phyloP scores from a whole-genome alignment of 2,888 invertebrate species.

The Diaprepes abbreviatus region DNA sequence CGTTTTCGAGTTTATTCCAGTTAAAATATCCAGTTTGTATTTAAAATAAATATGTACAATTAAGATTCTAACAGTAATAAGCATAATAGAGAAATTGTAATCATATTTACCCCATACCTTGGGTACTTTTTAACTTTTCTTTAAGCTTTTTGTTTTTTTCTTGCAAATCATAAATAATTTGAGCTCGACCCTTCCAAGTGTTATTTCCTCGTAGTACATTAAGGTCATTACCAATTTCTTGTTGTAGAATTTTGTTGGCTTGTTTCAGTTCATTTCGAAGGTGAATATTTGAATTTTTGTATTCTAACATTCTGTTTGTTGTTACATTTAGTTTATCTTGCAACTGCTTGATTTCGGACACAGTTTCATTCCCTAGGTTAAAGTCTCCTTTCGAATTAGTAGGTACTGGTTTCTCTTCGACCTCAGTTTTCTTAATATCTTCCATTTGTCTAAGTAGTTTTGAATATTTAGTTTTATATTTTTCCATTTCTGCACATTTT shows the following conservation, averaged over 20 bases:
- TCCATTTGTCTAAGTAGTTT: constrained; percentile 70
- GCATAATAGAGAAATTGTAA: no score
- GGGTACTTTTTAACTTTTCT: constrained; percentile 70
- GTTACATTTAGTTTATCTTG: constrained; percentile 74
- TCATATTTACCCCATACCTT: no score
- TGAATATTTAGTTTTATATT: constrained; percentile 73
- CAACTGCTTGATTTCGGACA: constrained; percentile 72
- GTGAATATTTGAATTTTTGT: constrained; percentile 77
- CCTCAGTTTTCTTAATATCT: constrained; percentile 61
- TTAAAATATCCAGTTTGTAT: no score
- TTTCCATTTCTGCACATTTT: constrained; percentile 74
- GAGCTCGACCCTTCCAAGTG: constrained; percentile 84
- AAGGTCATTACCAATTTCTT: constrained; percentile 82
- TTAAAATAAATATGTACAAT: no score
- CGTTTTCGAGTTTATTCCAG: no score
- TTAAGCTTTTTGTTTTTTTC: constrained; percentile 78
- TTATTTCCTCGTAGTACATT: constrained; percentile 74
- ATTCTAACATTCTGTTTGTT: constrained; percentile 77
- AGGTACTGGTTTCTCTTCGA: background rate
- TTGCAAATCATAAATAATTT: constrained; percentile 79
- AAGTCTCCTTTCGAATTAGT: constrained; percentile 29
- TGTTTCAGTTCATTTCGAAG: constrained; percentile 80
- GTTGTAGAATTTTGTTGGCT: constrained; percentile 80
- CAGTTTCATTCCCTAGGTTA: constrained; percentile 62
- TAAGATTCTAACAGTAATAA: no score